Evolutionary conservation across 2,888 invertebrate species (phyloP).

Genomic region (Lymantria monacha): DNA sequence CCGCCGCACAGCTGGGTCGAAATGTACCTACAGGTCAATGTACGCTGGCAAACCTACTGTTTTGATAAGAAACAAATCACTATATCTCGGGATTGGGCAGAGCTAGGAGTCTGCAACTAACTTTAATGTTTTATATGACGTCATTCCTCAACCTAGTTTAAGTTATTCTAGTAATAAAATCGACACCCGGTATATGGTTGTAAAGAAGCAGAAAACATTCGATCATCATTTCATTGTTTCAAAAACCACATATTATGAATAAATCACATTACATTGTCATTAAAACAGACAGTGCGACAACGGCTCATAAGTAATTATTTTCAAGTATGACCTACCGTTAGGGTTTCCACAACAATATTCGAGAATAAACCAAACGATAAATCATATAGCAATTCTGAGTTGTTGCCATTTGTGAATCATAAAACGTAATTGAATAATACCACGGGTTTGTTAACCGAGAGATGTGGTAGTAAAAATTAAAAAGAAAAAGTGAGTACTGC

Average conservation of each 20-base stretch:
- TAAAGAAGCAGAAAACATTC: no score
- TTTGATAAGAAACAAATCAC: no score
- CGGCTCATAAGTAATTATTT: constrained; percentile 19
- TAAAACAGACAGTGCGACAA: constrained; percentile 27
- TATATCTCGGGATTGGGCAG: no score
- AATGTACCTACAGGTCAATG: no score
- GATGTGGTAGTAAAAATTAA: constrained; percentile 51
- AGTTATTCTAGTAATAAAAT: no score
- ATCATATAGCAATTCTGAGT: constrained; percentile 60
- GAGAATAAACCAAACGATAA: constrained; percentile 63
- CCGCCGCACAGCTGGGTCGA: no score
- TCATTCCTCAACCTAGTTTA: no score
- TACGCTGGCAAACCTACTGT: no score
- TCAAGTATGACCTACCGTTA: constrained; percentile 31
- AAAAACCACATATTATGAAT: constrained; percentile 24
- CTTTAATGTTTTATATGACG: no score
- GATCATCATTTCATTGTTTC: neutral
- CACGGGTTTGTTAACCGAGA: constrained; percentile 38
- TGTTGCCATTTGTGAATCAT: constrained; percentile 60
- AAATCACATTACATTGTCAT: constrained; percentile 19
- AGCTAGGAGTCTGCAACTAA: no score
- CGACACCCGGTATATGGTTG: no score
- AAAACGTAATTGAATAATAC: constrained; percentile 74
- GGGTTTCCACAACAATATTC: constrained; percentile 55
- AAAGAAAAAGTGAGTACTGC: constrained; percentile 27